Percentiles rank a stretch among this genome's conserved stretches.
Conservation (phyloP, 2,797 vertebrate species). For the Lophotriccus pileatus region DNA sequence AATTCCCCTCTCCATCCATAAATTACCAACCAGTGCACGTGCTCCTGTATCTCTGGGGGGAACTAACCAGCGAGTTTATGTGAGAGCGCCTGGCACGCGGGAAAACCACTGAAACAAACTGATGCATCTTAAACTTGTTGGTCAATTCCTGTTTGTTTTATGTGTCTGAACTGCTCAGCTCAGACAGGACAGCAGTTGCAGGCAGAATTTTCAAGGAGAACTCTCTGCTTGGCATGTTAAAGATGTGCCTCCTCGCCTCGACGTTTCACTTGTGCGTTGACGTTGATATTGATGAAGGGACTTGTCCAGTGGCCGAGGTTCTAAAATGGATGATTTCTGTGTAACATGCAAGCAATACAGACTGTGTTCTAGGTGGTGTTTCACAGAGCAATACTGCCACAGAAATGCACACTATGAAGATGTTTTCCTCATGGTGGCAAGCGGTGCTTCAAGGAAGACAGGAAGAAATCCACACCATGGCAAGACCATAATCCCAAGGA, state of each 20-base stretch:
- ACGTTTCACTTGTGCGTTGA: not conserved
- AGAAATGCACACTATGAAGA: slow-evolving; percentile 18
- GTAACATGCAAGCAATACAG: slow-evolving; percentile 46
- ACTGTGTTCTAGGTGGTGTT: not conserved
- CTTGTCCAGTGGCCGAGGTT: slow-evolving; percentile 38
- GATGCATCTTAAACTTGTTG: not conserved
- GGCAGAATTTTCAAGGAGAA: slow-evolving; percentile 34
- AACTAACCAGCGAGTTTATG: not conserved
- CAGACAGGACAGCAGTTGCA: not conserved
- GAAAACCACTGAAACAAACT: slow-evolving; percentile 9
- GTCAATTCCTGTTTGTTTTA: slow-evolving; percentile 46
- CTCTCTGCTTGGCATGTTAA: not conserved
- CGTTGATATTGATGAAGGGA: slow-evolving; percentile 46
- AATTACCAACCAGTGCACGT: not conserved
- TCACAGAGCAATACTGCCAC: not conserved
- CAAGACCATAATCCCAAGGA: not conserved
- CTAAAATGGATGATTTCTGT: slow-evolving; percentile 55
- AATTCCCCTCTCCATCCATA: slow-evolving; percentile 3
- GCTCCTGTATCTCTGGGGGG: not conserved
- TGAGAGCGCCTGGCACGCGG: not conserved
- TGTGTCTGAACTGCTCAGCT: slow-evolving; percentile 25
- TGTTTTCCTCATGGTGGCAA: not conserved
- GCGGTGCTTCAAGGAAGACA: not conserved
- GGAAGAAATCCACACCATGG: not conserved
- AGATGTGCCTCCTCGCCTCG: not conserved